Evolutionary conservation across 2,888 invertebrate genomes (phyloP), one percentile per base, ranked within the genome.

Genomic region (Monoplex corrugatus): DNA sequence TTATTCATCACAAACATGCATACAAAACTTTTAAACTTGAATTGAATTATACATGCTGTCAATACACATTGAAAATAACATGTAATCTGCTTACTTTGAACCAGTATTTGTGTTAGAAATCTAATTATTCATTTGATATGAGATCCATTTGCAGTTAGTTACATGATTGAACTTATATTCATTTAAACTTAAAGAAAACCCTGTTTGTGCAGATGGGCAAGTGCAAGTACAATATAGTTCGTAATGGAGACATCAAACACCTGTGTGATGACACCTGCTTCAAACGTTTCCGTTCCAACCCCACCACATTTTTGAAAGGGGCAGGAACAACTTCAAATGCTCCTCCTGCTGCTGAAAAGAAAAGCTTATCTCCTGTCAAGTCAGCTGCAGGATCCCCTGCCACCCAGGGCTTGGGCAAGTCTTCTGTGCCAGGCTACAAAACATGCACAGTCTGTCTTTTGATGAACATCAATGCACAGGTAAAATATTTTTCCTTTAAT

Each of bases 151-250:
- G 57, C 57, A 23, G 16, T 57, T 28, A 57, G 2, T 57, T 57
- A 16, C 28, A 57, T 57, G 10, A 2, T 28, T 5, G 16, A 23
- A 10, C 28, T 2, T 57, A 10, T 57, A 23, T 57, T 10, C 19
- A 57, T 16, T 23, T 23, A 10, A 28, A 57, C 50, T 13, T 23
- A 57, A 57, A 57, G 57, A 16, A 16, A 57, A 16, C 57, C 28
- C 68, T 28, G 16, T 68, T 80, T 43, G 19, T 43, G 38, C 92
- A 95, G 95, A 91, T 94, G 86, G 93, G 94, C 16, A 95, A 95
- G 89, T 96, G 96, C 93, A 96, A 96, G 92, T 96, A 95, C 92
- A 96, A 96, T 93, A 95, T 96, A 78, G 95, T 96, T 32, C 92
- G 95, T 82, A 95, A 95, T 93, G 96, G 95, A 44, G 95, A 95